Evolutionary conservation across 2,113 vertebrate genomes (phyloP).

Genomic region (Zosterops hypoxanthus): DNA sequence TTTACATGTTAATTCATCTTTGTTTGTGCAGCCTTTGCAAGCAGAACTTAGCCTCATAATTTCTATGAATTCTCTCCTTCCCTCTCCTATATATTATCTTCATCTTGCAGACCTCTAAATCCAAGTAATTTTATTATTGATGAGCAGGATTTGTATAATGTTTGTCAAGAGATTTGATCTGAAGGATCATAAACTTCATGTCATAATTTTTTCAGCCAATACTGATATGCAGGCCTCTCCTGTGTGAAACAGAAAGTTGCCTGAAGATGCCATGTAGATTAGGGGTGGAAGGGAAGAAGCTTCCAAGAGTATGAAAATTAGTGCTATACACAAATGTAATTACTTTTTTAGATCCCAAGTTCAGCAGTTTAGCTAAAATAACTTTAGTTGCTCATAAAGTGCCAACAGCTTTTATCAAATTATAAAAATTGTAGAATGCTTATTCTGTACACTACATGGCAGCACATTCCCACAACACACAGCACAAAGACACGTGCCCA

Average conservation of each 20-base stretch:
- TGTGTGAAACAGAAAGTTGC: not conserved
- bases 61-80: not conserved
- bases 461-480: not conserved
- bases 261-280: not conserved
- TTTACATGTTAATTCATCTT: not conserved
- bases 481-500: not conserved
- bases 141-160: not conserved
- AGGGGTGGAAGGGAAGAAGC: not conserved
- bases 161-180: conserved; percentile 13
- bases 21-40: not conserved
- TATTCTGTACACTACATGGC: not conserved
- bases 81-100: not conserved
- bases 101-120: not conserved
- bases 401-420: not conserved
- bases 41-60: not conserved
- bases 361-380: not conserved
- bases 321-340: not conserved
- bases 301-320: not conserved
- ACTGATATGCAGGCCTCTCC: not conserved
- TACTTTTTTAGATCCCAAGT: not conserved
- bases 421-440: not conserved
- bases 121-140: not conserved
- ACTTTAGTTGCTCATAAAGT: not conserved
- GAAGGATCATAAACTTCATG: not conserved
- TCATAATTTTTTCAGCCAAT: not conserved